Evolutionary conservation across 2,888 invertebrate species (phyloP).

Genomic region (Teleiodes luculella): DNA sequence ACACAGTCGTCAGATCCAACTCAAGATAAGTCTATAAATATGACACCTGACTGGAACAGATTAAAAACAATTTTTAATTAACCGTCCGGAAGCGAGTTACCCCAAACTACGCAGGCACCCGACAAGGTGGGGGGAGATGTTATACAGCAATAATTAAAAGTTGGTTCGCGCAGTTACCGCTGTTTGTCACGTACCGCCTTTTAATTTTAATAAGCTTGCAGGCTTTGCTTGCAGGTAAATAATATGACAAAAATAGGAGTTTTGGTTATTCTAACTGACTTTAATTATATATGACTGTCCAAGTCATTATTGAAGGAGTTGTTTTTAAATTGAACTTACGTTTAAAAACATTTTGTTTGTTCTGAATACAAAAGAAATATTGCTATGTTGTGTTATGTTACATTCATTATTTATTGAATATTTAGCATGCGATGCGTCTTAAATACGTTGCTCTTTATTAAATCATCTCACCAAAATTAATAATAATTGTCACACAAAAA

Average conservation of each 20-base stretch:
- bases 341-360: too few relatives aligned
- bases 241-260: neutral
- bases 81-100: neutral
- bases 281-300: too few relatives aligned
- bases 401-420: too few relatives aligned
- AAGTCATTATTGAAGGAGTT: too few relatives aligned
- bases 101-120: neutral
- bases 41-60: neutral
- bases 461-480: too few relatives aligned
- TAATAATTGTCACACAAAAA: neutral
- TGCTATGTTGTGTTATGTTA: too few relatives aligned
- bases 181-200: constrained; percentile 4
- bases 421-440: too few relatives aligned
- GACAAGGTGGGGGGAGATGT: neutral
- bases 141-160: constrained; percentile 7
- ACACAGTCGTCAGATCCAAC: neutral
- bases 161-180: constrained; percentile 1
- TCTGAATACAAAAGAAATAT: too few relatives aligned
- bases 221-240: neutral
- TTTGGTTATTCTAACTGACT: too few relatives aligned
- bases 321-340: too few relatives aligned
- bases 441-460: too few relatives aligned
- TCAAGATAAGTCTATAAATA: neutral
- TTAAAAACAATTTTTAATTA: constrained; percentile 1
- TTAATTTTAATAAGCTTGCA: neutral